Base-by-base conservation (phyloP, 2,888 invertebrate genomes). In the Exephanes ischioxanthus region DNA sequence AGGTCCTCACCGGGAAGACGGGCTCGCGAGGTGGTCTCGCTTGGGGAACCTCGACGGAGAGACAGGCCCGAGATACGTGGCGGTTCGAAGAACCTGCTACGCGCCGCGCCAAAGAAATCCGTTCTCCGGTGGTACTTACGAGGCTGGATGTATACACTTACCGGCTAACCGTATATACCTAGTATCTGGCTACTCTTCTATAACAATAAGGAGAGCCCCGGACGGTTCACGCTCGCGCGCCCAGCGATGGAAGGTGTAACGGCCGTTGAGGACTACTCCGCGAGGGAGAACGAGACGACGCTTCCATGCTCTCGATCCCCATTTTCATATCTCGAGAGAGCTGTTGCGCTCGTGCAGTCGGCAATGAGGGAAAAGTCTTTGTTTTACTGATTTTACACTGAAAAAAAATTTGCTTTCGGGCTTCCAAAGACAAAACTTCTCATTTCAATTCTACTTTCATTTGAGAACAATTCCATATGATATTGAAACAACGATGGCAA, bases 161-260 rank as follows among this genome's bases (percentile, higher is more conserved):
- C 55, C 48, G 51, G 16, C 68, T 84, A 61, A 70, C 80, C 70
- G 71, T 84, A 72, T 77, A 66, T 30, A 55, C 33, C 26, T 14
- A 41, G 41, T 68, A 77, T 61, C 61, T 51, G 58, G 72, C 61
- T 68, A 73, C 53, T 61, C 67, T 63, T 58, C 77, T 68, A 70
- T 63, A 85, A 81, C 77, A 81, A 85, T 85, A 51, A 73, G 81
- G 72, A 61, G 73, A 70, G 30, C 14, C 45, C 19, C 19, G 71
- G 51, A 22, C 81, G 78, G 77, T 85, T 81, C 81, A 81, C 84
- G 84, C 81, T 81, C 81, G 81, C 84, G 78, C 84, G 81, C 70
- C 41, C 84, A 85, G 61, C 84, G 73, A 67, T 71, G 75, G 79
- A 70, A 80, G 84, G 68, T 45, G 83, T 75, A 66, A 75, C 80